phyloP scores from a whole-genome alignment of 2,797 vertebrate genomes.

The Austrolebias charrua region DNA sequence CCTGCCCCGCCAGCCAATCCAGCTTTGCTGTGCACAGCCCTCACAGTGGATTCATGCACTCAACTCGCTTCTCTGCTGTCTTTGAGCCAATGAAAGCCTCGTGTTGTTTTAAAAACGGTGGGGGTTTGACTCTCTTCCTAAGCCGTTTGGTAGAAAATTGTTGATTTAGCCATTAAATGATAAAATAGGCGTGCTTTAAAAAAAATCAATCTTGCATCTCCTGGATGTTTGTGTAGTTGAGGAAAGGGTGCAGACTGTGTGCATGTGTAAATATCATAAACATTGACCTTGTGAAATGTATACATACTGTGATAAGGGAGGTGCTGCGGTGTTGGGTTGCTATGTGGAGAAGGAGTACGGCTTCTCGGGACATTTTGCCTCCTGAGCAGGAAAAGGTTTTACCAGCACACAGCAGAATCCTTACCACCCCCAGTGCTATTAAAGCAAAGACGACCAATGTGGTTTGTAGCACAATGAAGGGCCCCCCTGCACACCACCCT shows the following conservation, averaged over 20 bases:
- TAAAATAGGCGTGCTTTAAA: constrained; percentile 5
- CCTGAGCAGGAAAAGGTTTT: constrained; percentile 74
- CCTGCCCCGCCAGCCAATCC: constrained; percentile 64
- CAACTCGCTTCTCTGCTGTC: constrained; percentile 50
- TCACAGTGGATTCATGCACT: constrained; percentile 62
- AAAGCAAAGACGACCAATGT: constrained; percentile 69
- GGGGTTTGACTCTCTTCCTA: constrained; percentile 31
- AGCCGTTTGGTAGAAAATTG: background rate
- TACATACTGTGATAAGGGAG: constrained; percentile 66
- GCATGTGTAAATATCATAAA: constrained; percentile 66
- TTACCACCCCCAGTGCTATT: constrained; percentile 57
- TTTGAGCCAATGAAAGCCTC: constrained; percentile 50
- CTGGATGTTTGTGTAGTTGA: constrained; percentile 46
- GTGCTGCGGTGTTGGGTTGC: constrained; percentile 64
- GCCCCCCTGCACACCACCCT: constrained; percentile 64
- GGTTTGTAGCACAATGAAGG: constrained; percentile 73
- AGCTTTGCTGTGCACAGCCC: constrained; percentile 57
- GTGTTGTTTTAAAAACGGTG: constrained; percentile 28
- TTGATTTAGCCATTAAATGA: constrained; percentile 2
- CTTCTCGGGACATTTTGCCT: constrained; percentile 67
- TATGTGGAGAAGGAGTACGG: constrained; percentile 42
- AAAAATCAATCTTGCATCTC: constrained; percentile 25
- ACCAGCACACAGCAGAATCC: constrained; percentile 60
- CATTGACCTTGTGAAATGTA: constrained; percentile 74
- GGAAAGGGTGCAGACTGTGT: constrained; percentile 36